These are phyloP conservation scores for Papilio helenus DNA, from an alignment of 1,140 invertebrate genomes.

Conservation along the genomic window DNA sequence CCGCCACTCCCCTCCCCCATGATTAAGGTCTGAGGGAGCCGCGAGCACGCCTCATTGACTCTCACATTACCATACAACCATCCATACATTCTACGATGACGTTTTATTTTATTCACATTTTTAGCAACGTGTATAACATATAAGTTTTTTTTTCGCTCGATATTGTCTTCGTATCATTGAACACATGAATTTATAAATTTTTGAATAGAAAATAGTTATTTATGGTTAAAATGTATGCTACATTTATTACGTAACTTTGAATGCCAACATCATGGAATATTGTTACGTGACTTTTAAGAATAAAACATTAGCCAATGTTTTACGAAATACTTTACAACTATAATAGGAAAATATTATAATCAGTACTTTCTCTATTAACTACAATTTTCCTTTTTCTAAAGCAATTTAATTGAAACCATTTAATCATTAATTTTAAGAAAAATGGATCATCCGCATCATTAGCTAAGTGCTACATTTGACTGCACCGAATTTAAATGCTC, in stretches of 20 bases:
- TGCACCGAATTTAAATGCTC: slow-evolving; percentile 15
- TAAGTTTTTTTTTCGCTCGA: not conserved
- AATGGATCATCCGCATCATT: not conserved
- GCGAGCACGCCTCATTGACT: slow-evolving; percentile 21
- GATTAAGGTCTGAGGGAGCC: slow-evolving; percentile 19
- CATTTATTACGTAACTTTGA: not conserved
- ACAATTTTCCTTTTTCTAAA: not conserved
- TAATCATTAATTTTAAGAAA: slow-evolving; percentile 8
- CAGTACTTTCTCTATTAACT: not conserved
- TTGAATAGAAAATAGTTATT: not conserved
- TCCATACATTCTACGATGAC: not conserved
- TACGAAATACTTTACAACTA: too few species aligned
- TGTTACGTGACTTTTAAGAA: too few species aligned
- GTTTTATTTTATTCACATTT: slow-evolving; percentile 26
- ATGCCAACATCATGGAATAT: too few species aligned
- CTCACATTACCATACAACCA: slow-evolving; percentile 8
- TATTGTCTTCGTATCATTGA: slow-evolving; percentile 6
- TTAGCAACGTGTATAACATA: slow-evolving; percentile 9
- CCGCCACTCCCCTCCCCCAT: slow-evolving; percentile 2
- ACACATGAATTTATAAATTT: slow-evolving; percentile 26
- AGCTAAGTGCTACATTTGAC: slow-evolving; percentile 23
- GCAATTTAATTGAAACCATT: not conserved
- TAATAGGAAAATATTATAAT: not conserved
- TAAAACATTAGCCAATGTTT: too few species aligned
- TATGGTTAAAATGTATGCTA: not conserved